A percentile compares a stretch with the other conserved stretches of the same genome.
phyloP scores from a whole-genome alignment of 2,888 invertebrate species.

The Macaria liturata region DNA sequence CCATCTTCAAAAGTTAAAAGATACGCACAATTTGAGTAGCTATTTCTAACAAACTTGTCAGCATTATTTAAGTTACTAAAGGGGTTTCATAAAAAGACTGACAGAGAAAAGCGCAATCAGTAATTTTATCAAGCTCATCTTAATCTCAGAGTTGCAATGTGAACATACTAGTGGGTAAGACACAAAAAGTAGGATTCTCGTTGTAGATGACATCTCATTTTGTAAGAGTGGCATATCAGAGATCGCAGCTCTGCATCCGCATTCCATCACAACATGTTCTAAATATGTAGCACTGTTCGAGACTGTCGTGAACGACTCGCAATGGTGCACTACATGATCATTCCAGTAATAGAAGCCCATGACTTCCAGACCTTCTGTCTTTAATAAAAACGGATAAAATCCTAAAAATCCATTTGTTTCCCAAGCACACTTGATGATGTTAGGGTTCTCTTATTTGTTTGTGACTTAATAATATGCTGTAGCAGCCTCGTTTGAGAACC shows the following conservation, averaged over 20 bases:
- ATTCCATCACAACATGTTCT: conserved; percentile 74
- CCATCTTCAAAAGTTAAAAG: conserved; percentile 1
- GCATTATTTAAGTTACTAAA: background rate
- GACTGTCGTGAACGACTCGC: conserved; percentile 63
- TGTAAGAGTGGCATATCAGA: conserved; percentile 35
- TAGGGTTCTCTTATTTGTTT: too few species aligned
- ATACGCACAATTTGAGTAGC: background rate
- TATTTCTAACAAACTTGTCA: background rate
- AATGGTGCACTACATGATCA: conserved; percentile 72
- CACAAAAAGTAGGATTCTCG: conserved; percentile 21
- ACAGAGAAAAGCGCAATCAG: conserved; percentile 8
- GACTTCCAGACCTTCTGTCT: too few species aligned
- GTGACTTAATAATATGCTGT: too few species aligned
- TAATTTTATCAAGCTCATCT: background rate
- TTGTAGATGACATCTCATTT: conserved; percentile 28
- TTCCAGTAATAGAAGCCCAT: conserved; percentile 52
- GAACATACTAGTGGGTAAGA: background rate
- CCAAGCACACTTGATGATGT: too few species aligned
- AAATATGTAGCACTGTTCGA: conserved; percentile 52
- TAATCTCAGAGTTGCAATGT: conserved; percentile 5
- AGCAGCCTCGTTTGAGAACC: too few species aligned
- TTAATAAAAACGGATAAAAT: too few species aligned
- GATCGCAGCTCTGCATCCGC: conserved; percentile 68
- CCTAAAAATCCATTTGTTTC: too few species aligned
- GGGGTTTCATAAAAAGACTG: too few species aligned